Conservation (phyloP, 1,140 invertebrate genomes). For the Lepidotrigona ventralis region DNA sequence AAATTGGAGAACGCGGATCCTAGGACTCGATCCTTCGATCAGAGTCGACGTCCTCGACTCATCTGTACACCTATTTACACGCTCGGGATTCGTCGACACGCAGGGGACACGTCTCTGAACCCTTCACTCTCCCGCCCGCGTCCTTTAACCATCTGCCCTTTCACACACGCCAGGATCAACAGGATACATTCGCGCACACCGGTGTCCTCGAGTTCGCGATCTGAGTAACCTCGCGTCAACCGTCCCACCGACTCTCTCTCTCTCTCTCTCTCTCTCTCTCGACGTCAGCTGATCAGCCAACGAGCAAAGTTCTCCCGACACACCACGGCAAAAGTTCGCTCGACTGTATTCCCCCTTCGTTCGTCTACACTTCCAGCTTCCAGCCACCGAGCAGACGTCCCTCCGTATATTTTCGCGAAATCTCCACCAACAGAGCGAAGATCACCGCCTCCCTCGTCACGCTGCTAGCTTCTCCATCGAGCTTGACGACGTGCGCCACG, state of each 20-base stretch:
- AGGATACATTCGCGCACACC: slow-evolving; percentile 39
- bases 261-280: no score
- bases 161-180: slow-evolving; percentile 45
- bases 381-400: not conserved
- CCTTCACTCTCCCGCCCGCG: slow-evolving; percentile 24
- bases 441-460: slow-evolving; percentile 23
- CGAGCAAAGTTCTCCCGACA: slow-evolving; percentile 19
- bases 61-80: slow-evolving; percentile 72
- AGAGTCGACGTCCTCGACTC: slow-evolving; percentile 26
- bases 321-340: not conserved
- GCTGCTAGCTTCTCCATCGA: slow-evolving; percentile 56
- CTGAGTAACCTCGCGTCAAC: not conserved
- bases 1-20: slow-evolving; percentile 3
- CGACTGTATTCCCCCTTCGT: not conserved
- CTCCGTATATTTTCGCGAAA: slow-evolving; percentile 7
- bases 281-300: slow-evolving; percentile 28
- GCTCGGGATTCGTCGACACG: slow-evolving; percentile 40
- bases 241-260: not conserved
- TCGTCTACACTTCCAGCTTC: slow-evolving; percentile 1
- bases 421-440: not conserved
- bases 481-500: slow-evolving; percentile 32
- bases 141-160: slow-evolving; percentile 42
- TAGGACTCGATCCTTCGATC: slow-evolving; percentile 11
- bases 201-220: not conserved
- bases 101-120: slow-evolving; percentile 3